Evolutionary conservation across 2,113 vertebrate species (phyloP).

Genomic region (Cheirogaleus medius): DNA sequence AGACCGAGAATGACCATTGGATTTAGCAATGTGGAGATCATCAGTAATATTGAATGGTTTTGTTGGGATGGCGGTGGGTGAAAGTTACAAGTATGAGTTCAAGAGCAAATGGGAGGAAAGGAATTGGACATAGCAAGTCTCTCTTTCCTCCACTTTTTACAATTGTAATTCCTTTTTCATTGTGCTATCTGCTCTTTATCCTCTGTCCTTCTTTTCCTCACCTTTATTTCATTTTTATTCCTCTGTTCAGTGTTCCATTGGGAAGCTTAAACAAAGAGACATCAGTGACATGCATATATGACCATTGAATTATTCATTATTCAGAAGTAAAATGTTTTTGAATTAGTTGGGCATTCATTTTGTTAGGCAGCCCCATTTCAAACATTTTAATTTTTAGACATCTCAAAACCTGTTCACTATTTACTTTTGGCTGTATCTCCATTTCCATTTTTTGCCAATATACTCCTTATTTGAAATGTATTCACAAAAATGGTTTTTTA

Average conservation of each 20-base stretch:
- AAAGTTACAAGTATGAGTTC: not conserved
- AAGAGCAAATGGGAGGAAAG: not conserved
- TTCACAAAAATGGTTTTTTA: slow-evolving; percentile 44
- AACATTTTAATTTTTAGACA: slow-evolving; percentile 66
- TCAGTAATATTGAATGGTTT: not conserved
- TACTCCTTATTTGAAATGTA: slow-evolving; percentile 64
- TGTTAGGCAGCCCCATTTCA: slow-evolving; percentile 49
- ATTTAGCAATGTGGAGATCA: not conserved
- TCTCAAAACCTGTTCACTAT: slow-evolving; percentile 67
- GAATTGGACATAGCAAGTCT: not conserved
- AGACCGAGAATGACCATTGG: not conserved
- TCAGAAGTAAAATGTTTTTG: slow-evolving; percentile 56
- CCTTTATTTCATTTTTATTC: not conserved
- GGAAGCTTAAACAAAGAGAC: not conserved
- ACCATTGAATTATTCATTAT: slow-evolving; percentile 18
- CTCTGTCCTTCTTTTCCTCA: not conserved
- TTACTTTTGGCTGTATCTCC: slow-evolving; percentile 70
- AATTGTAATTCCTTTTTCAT: not conserved
- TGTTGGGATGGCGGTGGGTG: not conserved
- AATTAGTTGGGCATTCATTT: slow-evolving; percentile 59
- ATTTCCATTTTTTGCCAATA: slow-evolving; percentile 71
- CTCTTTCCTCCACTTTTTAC: not conserved
- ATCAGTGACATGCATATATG: not conserved
- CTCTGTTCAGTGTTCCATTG: not conserved
- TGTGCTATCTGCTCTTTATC: not conserved